Evolutionary conservation across 2,113 vertebrate species (phyloP).

Genomic region (Cavia porcellus): DNA sequence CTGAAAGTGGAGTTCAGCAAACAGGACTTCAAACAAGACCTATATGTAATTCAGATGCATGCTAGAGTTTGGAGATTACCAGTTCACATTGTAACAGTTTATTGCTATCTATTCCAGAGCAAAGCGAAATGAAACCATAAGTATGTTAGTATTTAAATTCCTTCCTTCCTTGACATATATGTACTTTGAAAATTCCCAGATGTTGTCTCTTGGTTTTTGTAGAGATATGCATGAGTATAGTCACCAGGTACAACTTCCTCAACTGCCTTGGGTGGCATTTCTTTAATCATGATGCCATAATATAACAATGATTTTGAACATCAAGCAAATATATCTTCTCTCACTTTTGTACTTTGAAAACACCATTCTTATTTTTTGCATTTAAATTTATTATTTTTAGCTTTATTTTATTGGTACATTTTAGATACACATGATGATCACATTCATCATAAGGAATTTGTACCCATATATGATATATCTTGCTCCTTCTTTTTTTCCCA

Average conservation of each 20-base stretch:
- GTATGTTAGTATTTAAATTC: slow-evolving; percentile 36
- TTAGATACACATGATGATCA: neutral
- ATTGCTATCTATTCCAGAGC: slow-evolving; percentile 33
- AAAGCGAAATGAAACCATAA: slow-evolving; percentile 1
- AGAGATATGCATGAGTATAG: neutral
- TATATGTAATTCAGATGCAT: neutral
- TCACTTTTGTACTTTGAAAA: slow-evolving; percentile 77
- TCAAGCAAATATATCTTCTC: slow-evolving; percentile 1
- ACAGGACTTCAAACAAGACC: neutral
- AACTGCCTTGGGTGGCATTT: neutral
- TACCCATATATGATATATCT: neutral
- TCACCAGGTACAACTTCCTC: neutral
- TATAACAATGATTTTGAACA: slow-evolving; percentile 38
- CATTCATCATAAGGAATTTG: neutral
- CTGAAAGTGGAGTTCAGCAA: neutral
- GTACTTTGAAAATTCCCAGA: neutral
- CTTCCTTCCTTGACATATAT: neutral
- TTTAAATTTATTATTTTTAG: neutral
- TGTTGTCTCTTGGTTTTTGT: neutral
- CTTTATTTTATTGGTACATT: neutral
- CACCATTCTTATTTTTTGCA: slow-evolving; percentile 18
- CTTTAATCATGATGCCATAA: slow-evolving; percentile 13
- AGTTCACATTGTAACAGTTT: neutral
- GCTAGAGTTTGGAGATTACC: neutral
- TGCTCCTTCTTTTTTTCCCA: neutral